Evolutionary conservation across 1,140 invertebrate species (phyloP), one percentile per base, ranked within the genome.

Genomic region (Pachyrhynchus sulphureomaculatus): DNA sequence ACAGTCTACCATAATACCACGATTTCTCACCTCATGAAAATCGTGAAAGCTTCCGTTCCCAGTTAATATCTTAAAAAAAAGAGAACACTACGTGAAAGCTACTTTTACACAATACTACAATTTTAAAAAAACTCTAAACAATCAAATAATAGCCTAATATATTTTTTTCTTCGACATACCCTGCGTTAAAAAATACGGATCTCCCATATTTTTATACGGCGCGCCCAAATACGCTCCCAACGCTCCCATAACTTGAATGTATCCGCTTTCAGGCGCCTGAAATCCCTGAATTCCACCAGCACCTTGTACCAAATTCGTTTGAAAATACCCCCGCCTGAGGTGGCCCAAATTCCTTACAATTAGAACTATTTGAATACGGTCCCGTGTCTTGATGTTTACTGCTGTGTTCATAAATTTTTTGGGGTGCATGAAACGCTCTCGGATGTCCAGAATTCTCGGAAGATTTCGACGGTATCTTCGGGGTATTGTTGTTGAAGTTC

Each of bases 171-270:
- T n/a, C n/a, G n/a, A 66, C 72, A 61, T 78, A 84, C 84, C 84
- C 83, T 86, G 85, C 42, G 84, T 82, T 24, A 86, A 71, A 77
- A 87, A 86, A 69, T 86, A 86, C 2, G 84, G 84, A 26, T 82
- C 76, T 66, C 85, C 81, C 58, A 86, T 82, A 39, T 78, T 81
- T 71, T 86, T 86, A 67, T 86, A 87, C 0, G 84, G 83, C 17
- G 84, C 81, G 2, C 74, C 71, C 37, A 86, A 66, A 73, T 86
- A 86, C 6, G 81, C 82, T 0, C 82, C 82, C 33, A 83, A 67
- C 4, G 82, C 81, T 0, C 84, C 84, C 76, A 86, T 82, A 53
- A 86, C 84, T 72, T 86, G 84, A 10, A 86, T 76, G 49, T 76
- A 76, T n/a, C 74, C 73, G 42, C 60, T 72, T 3, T 74, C 72